A percentile compares a stretch with the other conserved stretches of the same genome.
These are phyloP conservation scores for Linyphia triangularis DNA, from an alignment of 2,888 invertebrate species.

Conservation along the genomic window DNA sequence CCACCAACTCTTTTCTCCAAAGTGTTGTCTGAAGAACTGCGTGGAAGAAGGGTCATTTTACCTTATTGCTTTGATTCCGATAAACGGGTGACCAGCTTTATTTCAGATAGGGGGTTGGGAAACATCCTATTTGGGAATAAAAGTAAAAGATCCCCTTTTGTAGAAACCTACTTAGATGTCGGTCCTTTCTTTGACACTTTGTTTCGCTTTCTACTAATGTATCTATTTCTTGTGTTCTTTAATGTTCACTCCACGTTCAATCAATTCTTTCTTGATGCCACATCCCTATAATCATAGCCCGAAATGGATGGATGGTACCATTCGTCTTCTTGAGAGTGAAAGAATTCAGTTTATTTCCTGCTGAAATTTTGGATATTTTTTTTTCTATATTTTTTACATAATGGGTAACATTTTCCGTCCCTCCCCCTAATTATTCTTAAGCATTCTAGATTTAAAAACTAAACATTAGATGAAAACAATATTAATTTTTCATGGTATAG, in stretches of 20 bases:
- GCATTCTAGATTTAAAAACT: too few relatives aligned
- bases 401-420: too few relatives aligned
- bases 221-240: slow-evolving; percentile 16
- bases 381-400: too few relatives aligned
- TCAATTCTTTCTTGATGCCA: slow-evolving; percentile 1
- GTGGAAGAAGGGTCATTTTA: slow-evolving; percentile 43
- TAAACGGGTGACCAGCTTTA: slow-evolving; percentile 48
- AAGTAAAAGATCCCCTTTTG: background rate
- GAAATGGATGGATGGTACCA: background rate
- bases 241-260: slow-evolving; percentile 20
- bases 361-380: background rate
- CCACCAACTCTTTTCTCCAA: slow-evolving; percentile 22
- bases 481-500: too few relatives aligned
- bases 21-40: slow-evolving; percentile 4
- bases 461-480: too few relatives aligned
- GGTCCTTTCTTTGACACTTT: slow-evolving; percentile 13
- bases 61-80: slow-evolving; percentile 56
- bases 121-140: slow-evolving; percentile 15
- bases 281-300: slow-evolving; percentile 16
- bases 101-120: slow-evolving; percentile 9
- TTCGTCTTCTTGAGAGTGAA: background rate
- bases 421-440: too few relatives aligned
- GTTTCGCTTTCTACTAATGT: slow-evolving; percentile 10
- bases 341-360: background rate
- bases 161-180: background rate